Evolutionary conservation across 2,113 vertebrate genomes (phyloP).

Genomic region (Verasper variegatus): DNA sequence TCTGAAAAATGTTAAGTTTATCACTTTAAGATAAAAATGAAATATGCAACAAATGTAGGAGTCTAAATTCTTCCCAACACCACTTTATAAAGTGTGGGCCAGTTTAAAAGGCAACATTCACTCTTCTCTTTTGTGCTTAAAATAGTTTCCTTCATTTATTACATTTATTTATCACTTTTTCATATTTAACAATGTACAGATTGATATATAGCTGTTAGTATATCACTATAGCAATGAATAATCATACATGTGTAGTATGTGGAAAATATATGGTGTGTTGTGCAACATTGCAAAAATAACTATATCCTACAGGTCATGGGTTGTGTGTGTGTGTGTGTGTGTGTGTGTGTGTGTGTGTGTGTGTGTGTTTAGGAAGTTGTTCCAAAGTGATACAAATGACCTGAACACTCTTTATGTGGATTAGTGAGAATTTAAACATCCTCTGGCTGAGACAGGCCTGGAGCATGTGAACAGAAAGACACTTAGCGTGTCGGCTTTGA

Average conservation of each 20-base stretch:
- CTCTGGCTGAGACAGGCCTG: conserved; percentile 28
- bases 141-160: too few species aligned
- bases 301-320: background rate
- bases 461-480: conserved; percentile 31
- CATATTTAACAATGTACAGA: background rate
- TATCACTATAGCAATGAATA: too few species aligned
- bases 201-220: too few species aligned
- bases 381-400: conserved; percentile 13
- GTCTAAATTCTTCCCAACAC: too few species aligned
- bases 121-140: too few species aligned
- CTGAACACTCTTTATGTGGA: too few species aligned
- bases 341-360: background rate
- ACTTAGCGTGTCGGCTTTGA: conserved; percentile 42
- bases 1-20: too few species aligned
- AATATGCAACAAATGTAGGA: too few species aligned
- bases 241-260: background rate
- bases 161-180: background rate
- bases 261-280: background rate
- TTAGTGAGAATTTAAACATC: conserved; percentile 58
- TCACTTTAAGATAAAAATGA: too few species aligned
- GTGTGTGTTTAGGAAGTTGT: conserved; percentile 2
- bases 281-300: background rate
- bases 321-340: background rate
- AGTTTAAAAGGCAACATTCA: too few species aligned
- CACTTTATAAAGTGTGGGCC: too few species aligned